Evolutionary conservation across 2,113 vertebrate genomes (phyloP).

Genomic region (Gallinago media): DNA sequence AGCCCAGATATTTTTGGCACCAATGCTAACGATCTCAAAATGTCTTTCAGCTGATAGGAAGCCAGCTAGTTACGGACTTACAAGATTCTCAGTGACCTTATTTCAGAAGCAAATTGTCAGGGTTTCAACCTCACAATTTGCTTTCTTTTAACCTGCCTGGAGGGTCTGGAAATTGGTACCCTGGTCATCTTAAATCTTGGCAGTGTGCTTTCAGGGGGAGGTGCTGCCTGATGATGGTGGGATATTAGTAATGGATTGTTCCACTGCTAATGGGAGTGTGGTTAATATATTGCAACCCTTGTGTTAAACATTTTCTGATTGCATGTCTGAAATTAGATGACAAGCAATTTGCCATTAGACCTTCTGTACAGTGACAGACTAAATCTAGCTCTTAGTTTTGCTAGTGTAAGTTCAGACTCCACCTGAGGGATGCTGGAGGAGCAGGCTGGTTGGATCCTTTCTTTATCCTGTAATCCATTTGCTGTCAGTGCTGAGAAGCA

Average conservation of each 20-base stretch:
- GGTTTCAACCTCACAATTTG: constrained; percentile 35
- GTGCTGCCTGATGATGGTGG: not conserved
- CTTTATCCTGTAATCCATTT: not conserved
- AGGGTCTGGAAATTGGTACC: not conserved
- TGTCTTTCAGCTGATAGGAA: constrained; percentile 27
- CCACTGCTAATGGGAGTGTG: not conserved
- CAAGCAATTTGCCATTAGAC: not conserved
- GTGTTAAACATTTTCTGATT: not conserved
- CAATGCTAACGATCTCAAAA: not conserved
- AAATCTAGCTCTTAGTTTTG: not conserved
- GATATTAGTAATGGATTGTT: not conserved
- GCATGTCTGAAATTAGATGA: not conserved
- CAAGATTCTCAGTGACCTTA: constrained; percentile 9
- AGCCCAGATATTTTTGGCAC: constrained; percentile 49
- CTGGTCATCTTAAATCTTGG: not conserved
- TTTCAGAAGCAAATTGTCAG: constrained; percentile 20
- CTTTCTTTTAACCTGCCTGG: not conserved
- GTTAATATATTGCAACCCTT: not conserved
- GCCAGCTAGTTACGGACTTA: not conserved
- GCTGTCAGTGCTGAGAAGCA: not conserved
- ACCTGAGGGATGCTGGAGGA: not conserved
- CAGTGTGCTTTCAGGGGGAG: not conserved
- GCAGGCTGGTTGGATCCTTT: not conserved
- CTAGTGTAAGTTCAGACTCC: not conserved
- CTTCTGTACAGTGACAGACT: not conserved